These are phyloP conservation scores for Callopanchax toddi DNA, from an alignment of 2,113 vertebrate genomes.

Conservation along the genomic window DNA sequence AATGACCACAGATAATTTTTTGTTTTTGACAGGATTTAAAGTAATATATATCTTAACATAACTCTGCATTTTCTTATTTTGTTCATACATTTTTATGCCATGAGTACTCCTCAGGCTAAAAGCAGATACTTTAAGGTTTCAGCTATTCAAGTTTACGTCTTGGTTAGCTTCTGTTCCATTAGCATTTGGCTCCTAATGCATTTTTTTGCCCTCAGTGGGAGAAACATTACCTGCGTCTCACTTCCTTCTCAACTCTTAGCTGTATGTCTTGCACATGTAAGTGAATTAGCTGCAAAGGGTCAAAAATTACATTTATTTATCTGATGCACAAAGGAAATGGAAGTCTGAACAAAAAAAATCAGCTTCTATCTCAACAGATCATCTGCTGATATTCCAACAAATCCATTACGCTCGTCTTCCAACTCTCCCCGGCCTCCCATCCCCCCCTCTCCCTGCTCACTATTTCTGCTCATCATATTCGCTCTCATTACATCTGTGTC, in stretches of 20 bases:
- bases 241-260: not conserved
- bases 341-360: too few species aligned
- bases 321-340: too few species aligned
- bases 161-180: slow-evolving; percentile 1
- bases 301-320: too few species aligned
- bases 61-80: not conserved
- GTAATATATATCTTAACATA: too few species aligned
- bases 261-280: not conserved
- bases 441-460: not conserved
- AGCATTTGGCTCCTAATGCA: not conserved
- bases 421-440: not conserved
- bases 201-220: not conserved
- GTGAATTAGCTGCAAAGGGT: not conserved
- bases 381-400: not conserved
- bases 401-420: not conserved
- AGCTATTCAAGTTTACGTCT: not conserved
- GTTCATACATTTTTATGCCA: not conserved
- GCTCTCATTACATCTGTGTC: slow-evolving; percentile 38
- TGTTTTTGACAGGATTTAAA: slow-evolving; percentile 9
- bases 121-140: not conserved
- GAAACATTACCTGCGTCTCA: not conserved
- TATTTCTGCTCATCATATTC: slow-evolving; percentile 35
- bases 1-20: not conserved
- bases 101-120: not conserved
- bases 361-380: not conserved